Evolutionary conservation across 2,113 vertebrate species (phyloP), one percentile per base, ranked within the genome.

Genomic region (Pogona vitticeps): DNA sequence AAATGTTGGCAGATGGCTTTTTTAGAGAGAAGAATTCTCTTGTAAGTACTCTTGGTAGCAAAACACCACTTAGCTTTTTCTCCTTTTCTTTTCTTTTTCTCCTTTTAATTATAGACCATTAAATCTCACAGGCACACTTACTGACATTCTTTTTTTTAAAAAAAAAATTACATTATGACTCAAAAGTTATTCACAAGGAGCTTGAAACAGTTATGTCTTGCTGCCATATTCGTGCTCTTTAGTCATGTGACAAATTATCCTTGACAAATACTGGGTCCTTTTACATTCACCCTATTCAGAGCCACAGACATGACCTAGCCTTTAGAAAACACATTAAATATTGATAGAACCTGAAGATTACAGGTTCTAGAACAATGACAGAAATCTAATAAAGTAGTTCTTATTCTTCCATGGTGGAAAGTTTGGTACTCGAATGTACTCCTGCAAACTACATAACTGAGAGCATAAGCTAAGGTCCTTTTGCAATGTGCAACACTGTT

Each of bases 31-130:
- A 91, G 94, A 93, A 93, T 94, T 95, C 95, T 85, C 96, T 96
- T 94, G 94, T 92, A 94, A 93, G 40, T 26, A 46, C 15, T 96
- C 95, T 94, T 95, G 94, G 26, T 96, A 95, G 94, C 90, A 96
- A 97, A 97, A 96, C 91, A 96, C 81, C 90, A 95, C 96, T 97
- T 96, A 95, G 86, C 88, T 94, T 94, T 15, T 26, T 15, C 6
- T n/a, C 14, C n/a, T 17, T 23, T 20, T 31, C 26, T 63, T 3
- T 42, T 40, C 26, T 40, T 58, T 36, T 56, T 5, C 7, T 78
- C 13, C 38, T 58, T 78, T 92, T 91, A 93, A 96, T 95, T 96
- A 97, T 83, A 95, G 90, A 93, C 93, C 52, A 96, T 95, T 96
- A 95, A 95, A 28, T 31, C 21, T 18, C 59, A 40, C n/a, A 70